Percentiles rank a stretch among this genome's conserved stretches.
Evolutionary conservation across 2,797 vertebrate genomes (phyloP).

Genomic region (Otus scops): DNA sequence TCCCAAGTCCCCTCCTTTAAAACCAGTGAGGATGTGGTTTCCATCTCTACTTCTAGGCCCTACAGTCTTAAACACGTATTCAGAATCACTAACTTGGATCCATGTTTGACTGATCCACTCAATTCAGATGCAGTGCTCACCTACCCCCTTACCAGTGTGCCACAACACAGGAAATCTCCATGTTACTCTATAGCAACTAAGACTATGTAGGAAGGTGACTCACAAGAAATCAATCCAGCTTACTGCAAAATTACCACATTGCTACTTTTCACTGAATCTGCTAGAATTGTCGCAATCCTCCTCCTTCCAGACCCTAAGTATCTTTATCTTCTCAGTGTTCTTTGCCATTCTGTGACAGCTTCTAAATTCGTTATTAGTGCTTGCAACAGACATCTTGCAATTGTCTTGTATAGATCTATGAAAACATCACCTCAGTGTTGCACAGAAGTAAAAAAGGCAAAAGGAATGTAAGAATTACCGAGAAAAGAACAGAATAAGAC

Average conservation of each 20-base stretch:
- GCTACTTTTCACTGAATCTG: neutral
- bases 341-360: neutral
- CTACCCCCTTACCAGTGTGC: neutral
- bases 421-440: neutral
- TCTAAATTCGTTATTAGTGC: neutral
- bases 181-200: neutral
- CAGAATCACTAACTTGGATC: neutral
- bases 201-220: neutral
- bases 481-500: neutral
- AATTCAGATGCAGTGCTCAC: neutral
- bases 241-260: neutral
- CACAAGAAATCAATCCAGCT: neutral
- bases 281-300: neutral
- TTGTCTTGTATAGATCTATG: neutral
- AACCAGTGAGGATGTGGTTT: neutral
- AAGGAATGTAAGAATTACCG: neutral
- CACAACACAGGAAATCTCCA: neutral
- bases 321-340: neutral
- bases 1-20: neutral
- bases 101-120: neutral
- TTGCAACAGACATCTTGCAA: neutral
- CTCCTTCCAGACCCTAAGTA: neutral
- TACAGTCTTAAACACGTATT: neutral
- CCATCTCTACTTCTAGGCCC: neutral
- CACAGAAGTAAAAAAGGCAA: neutral